These are phyloP conservation scores for Sipha flava DNA, from an alignment of 1,140 invertebrate species.

Conservation along the genomic window DNA sequence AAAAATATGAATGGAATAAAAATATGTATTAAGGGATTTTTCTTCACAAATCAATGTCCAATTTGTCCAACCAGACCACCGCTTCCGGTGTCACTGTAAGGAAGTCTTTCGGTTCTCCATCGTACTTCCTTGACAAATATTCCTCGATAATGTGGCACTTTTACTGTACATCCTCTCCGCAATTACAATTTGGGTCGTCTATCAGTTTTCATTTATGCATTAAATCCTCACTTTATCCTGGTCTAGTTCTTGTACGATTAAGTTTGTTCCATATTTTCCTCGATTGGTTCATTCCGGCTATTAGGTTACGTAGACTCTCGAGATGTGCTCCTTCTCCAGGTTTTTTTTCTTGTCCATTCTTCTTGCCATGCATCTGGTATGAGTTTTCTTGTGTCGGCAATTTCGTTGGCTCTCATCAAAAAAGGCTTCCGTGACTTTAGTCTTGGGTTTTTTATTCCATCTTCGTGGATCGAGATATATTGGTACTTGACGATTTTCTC, in stretches of 20 bases:
- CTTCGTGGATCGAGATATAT: neutral
- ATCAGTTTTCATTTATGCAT: neutral
- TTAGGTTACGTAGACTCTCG: neutral
- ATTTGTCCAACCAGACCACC: neutral
- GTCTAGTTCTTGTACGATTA: neutral
- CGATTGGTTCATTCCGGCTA: neutral
- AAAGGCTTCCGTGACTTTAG: neutral
- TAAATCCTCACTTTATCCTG: neutral
- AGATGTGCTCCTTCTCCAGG: neutral
- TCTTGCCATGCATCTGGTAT: neutral
- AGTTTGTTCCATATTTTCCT: neutral
- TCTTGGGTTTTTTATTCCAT: constrained; percentile 6
- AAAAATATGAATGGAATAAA: too few species aligned
- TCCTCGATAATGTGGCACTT: neutral
- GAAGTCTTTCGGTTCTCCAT: neutral
- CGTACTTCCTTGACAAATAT: neutral
- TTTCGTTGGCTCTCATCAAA: neutral
- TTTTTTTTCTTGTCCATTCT: neutral
- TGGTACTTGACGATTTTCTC: neutral
- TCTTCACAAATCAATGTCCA: neutral
- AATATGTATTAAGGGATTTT: neutral
- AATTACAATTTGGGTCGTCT: neutral
- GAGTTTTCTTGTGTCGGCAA: neutral
- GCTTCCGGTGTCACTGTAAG: neutral
- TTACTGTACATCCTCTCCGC: neutral